phyloP scores from a whole-genome alignment of 1,140 invertebrate genomes.

The Tribolium madens region DNA sequence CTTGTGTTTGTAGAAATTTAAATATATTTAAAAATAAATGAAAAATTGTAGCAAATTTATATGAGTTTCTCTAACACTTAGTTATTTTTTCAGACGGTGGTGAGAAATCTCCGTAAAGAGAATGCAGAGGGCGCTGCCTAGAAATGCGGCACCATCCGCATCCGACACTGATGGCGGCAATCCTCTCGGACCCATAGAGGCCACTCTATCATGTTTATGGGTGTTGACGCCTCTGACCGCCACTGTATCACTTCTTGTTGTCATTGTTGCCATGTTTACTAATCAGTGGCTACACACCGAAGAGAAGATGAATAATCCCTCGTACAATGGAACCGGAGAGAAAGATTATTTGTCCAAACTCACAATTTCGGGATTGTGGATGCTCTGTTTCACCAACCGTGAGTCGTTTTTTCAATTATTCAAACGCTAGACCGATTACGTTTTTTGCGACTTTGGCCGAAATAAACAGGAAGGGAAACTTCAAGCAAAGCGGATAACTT shows the following conservation, averaged over 20 bases:
- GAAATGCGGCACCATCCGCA: constrained; percentile 49
- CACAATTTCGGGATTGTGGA: constrained; percentile 79
- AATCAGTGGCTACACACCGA: constrained; percentile 79
- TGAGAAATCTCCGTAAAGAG: constrained; percentile 3
- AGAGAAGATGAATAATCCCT: constrained; percentile 77
- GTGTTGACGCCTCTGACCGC: constrained; percentile 75
- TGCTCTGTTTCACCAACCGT: constrained; percentile 78
- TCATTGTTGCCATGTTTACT: constrained; percentile 74
- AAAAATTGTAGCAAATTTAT: no score
- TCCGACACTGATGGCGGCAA: constrained; percentile 51
- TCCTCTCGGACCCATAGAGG: constrained; percentile 68
- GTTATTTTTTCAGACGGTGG: constrained; percentile 7
- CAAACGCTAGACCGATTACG: not conserved
- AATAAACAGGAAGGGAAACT: not conserved
- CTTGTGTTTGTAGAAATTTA: no score
- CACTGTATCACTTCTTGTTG: constrained; percentile 73
- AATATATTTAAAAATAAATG: no score
- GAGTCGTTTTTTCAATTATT: constrained; percentile 65
- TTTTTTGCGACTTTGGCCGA: not conserved
- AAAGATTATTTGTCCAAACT: constrained; percentile 74
- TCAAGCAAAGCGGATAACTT: not conserved
- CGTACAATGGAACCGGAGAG: constrained; percentile 74
- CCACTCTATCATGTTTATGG: constrained; percentile 72
- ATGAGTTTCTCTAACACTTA: no score
- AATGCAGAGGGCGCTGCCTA: constrained; percentile 58